Evolutionary conservation across 2,888 invertebrate species (phyloP).

Genomic region (Dryomyza anilis): DNA sequence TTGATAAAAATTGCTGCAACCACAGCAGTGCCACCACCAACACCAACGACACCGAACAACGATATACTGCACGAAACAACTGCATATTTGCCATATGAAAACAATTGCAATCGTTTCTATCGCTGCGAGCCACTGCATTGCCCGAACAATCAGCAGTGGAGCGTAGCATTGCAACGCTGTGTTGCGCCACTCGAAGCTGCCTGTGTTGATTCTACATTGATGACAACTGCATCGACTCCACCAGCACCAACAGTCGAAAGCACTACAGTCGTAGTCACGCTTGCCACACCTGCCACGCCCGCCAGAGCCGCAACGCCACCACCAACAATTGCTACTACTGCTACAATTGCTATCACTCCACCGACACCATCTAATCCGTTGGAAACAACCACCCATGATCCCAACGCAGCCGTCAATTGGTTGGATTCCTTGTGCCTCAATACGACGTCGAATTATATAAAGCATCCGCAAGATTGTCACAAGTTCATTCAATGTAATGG

Average conservation of each 20-base stretch:
- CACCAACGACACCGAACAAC: neutral
- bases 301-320: too few relatives aligned
- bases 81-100: constrained; percentile 39
- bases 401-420: neutral
- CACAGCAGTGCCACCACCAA: neutral
- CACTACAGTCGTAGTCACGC: neutral
- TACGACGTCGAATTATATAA: constrained; percentile 34
- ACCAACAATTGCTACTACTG: too few relatives aligned
- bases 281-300: too few relatives aligned
- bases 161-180: constrained; percentile 41
- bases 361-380: neutral
- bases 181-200: constrained; percentile 41
- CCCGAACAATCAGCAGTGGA: constrained; percentile 44
- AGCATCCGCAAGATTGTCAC: constrained; percentile 49
- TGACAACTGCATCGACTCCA: constrained; percentile 34
- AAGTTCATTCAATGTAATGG: constrained; percentile 51
- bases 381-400: too few relatives aligned
- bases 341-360: neutral
- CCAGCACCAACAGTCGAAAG: constrained; percentile 24
- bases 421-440: constrained; percentile 12
- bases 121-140: constrained; percentile 42
- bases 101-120: constrained; percentile 48
- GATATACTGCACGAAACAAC: neutral
- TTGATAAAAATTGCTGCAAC: neutral
- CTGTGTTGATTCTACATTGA: constrained; percentile 33